Evolutionary conservation across 1,140 invertebrate genomes (phyloP).

Genomic region (Leptopilina clavipes): DNA sequence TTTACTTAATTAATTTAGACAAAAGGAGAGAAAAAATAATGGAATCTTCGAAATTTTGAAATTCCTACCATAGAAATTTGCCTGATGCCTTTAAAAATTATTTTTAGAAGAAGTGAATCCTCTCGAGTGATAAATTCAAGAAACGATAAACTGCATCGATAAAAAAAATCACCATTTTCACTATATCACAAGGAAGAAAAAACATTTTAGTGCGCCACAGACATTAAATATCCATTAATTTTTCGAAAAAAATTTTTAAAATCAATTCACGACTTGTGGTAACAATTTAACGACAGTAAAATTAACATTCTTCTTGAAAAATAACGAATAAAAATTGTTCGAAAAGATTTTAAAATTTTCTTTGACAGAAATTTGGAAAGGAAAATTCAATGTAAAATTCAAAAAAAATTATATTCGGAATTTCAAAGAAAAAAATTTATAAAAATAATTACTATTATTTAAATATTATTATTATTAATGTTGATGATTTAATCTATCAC

Average conservation of each 20-base stretch:
- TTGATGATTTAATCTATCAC: no score
- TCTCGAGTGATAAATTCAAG: not conserved
- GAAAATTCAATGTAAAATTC: no score
- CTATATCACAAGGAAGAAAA: not conserved
- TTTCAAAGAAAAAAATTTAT: no score
- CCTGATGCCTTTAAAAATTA: not conserved
- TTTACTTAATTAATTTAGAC: not conserved
- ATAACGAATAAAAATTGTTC: no score
- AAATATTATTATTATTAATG: no score
- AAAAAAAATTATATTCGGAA: no score
- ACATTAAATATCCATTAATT: constrained; percentile 4
- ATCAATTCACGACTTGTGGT: not conserved
- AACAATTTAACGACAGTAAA: constrained; percentile 1
- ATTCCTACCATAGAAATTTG: not conserved
- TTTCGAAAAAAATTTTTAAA: not conserved
- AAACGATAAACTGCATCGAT: not conserved
- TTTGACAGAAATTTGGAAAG: no score
- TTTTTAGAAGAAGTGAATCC: not conserved
- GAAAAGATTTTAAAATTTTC: no score
- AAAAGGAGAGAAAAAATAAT: no score
- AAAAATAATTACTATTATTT: no score
- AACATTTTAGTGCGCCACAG: not conserved
- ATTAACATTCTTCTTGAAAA: no score
- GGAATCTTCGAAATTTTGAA: no score
- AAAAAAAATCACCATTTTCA: not conserved